Evolutionary conservation across 2,797 vertebrate species (phyloP).

Genomic region (Scolopax rusticola): DNA sequence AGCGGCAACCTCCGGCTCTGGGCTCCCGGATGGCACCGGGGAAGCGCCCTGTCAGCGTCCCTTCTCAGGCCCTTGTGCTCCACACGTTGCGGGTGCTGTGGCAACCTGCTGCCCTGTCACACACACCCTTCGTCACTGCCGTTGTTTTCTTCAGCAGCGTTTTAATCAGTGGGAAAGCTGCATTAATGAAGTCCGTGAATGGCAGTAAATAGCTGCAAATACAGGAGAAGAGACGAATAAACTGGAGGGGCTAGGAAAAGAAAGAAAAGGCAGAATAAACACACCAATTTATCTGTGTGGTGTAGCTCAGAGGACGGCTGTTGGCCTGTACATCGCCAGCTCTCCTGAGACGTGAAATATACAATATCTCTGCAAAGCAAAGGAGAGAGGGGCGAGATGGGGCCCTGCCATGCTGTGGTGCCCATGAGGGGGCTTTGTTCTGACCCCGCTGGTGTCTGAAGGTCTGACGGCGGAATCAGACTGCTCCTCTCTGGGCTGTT

Average conservation of each 20-base stretch:
- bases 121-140: rapidly evolving
- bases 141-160: rapidly evolving
- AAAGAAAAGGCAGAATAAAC: too few relatives aligned
- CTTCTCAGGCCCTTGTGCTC: rapidly evolving
- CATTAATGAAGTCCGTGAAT: rapidly evolving
- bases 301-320: rapidly evolving
- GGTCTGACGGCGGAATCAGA: rapidly evolving
- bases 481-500: not conserved
- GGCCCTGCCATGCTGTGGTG: rapidly evolving
- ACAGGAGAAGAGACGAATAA: rapidly evolving
- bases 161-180: rapidly evolving
- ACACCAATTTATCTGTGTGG: rapidly evolving
- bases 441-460: not conserved
- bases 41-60: rapidly evolving
- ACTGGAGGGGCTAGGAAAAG: not conserved
- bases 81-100: rapidly evolving
- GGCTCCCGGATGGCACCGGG: rapidly evolving
- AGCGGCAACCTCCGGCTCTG: too few relatives aligned
- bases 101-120: not conserved
- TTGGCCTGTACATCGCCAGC: rapidly evolving
- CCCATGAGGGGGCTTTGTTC: rapidly evolving
- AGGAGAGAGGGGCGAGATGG: rapidly evolving
- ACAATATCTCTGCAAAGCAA: rapidly evolving
- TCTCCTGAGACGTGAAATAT: rapidly evolving
- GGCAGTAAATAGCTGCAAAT: too few relatives aligned